Conservation (phyloP, 2,888 invertebrate genomes). For the Sabatieria punctata region DNA sequence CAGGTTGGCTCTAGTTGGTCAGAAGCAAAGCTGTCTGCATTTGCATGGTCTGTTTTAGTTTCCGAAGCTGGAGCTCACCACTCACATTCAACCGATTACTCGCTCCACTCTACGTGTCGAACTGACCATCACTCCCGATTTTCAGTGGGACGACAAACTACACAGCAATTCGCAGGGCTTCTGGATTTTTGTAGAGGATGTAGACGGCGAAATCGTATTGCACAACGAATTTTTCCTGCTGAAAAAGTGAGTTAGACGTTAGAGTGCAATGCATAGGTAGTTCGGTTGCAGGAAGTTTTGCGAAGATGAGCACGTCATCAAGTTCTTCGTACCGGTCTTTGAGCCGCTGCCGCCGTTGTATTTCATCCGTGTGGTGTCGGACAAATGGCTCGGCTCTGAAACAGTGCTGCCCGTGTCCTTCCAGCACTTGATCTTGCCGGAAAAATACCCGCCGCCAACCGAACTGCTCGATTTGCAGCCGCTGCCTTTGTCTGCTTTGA, state of each 20-base stretch:
- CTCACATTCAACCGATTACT: constrained; percentile 95
- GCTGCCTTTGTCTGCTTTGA: constrained; percentile 67
- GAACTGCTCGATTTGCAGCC: constrained; percentile 92
- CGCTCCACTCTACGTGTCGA: constrained; percentile 71
- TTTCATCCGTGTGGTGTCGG: constrained; percentile 52
- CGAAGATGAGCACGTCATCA: constrained; percentile 81
- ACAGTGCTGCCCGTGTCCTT: constrained; percentile 72
- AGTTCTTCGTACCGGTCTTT: constrained; percentile 94
- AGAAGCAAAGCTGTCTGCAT: not conserved
- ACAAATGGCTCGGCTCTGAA: constrained; percentile 38
- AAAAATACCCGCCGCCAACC: constrained; percentile 93
- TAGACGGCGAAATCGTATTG: constrained; percentile 50
- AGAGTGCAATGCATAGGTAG: no score
- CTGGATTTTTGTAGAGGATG: constrained; percentile 47
- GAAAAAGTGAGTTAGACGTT: constrained; percentile 48
- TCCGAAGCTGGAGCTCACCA: constrained; percentile 82
- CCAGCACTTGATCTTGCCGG: constrained; percentile 84
- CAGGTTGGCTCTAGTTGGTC: constrained; percentile 39
- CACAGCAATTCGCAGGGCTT: constrained; percentile 48
- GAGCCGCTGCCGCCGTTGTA: constrained; percentile 97
- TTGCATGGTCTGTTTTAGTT: constrained; percentile 38
- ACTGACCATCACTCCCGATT: constrained; percentile 90
- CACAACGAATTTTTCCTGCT: constrained; percentile 90
- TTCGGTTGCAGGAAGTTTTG: constrained; percentile 55
- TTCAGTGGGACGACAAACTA: constrained; percentile 95